Percentiles rank a stretch among this genome's conserved stretches.
Conservation (phyloP, 2,797 vertebrate genomes). For the Crocidura indochinensis region DNA sequence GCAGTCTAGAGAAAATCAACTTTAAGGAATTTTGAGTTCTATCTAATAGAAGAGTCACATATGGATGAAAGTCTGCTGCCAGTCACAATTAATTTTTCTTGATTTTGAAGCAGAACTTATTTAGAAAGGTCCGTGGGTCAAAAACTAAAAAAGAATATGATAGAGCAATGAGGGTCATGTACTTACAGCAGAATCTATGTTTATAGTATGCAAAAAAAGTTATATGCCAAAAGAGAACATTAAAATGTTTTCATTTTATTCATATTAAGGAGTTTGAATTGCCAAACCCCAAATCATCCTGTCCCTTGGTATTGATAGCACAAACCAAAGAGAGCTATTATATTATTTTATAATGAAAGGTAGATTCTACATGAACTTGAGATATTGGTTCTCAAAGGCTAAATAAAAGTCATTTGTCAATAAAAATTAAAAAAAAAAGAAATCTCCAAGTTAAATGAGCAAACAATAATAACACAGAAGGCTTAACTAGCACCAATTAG, state of each 20-base stretch:
- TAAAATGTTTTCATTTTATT: constrained; percentile 28
- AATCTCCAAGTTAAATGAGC: no score
- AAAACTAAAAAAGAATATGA: constrained; percentile 28
- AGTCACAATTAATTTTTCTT: constrained; percentile 13
- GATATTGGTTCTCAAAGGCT: neutral
- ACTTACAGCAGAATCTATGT: neutral
- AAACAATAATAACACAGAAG: no score
- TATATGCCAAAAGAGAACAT: neutral
- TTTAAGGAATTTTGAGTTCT: constrained; percentile 26
- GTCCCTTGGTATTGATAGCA: neutral
- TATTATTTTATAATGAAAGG: neutral
- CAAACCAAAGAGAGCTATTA: neutral
- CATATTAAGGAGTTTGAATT: neutral
- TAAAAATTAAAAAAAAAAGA: no score
- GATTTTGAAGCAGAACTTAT: constrained; percentile 10
- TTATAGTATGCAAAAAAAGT: neutral
- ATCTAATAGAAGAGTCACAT: constrained; percentile 20
- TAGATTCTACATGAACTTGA: neutral
- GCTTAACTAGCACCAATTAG: no score
- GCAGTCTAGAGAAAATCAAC: constrained; percentile 37
- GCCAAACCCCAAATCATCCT: neutral
- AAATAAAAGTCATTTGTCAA: neutral
- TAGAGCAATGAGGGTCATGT: neutral
- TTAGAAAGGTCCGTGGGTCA: constrained; percentile 37
- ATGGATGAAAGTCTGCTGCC: neutral